A percentile compares a stretch with the other conserved stretches of the same genome.
Conservation (phyloP, 2,797 vertebrate genomes). For the Sebastes diaconus region DNA sequence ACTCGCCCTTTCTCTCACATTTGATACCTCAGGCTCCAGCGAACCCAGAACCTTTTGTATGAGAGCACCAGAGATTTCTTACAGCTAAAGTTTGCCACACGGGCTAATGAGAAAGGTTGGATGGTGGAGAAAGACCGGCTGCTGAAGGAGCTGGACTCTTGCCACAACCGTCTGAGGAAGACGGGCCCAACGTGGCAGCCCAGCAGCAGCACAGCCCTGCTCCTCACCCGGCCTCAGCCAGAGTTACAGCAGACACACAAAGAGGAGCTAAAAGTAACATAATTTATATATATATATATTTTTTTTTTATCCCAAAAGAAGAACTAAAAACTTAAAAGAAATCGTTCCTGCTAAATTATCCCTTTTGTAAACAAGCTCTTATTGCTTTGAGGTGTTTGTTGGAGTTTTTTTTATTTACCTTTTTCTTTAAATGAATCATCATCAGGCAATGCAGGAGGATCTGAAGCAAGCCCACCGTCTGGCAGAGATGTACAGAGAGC, state of each 20-base stretch:
- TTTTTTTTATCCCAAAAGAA: neutral
- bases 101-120: slow-evolving; percentile 91
- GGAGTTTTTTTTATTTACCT: neutral
- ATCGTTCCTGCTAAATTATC: neutral
- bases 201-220: slow-evolving; percentile 29
- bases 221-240: slow-evolving; percentile 43
- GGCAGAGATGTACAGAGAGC: slow-evolving; percentile 93
- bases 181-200: slow-evolving; percentile 37
- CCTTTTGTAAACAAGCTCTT: rapidly evolving
- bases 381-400: neutral
- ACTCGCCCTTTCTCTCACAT: neutral
- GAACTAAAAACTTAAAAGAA: neutral
- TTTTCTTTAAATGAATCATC: neutral
- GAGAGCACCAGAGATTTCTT: slow-evolving; percentile 94
- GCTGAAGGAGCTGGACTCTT: slow-evolving; percentile 84
- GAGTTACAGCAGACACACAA: slow-evolving; percentile 73
- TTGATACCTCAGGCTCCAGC: slow-evolving; percentile 82
- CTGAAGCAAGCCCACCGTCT: slow-evolving; percentile 88
- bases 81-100: slow-evolving; percentile 89
- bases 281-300: too few species aligned
- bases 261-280: slow-evolving; percentile 87
- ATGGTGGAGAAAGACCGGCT: slow-evolving; percentile 93
- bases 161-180: slow-evolving; percentile 74
- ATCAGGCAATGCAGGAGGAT: slow-evolving; percentile 87
- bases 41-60: slow-evolving; percentile 89